Percentiles rank a stretch among this genome's conserved stretches.
phyloP scores from a whole-genome alignment of 2,113 vertebrate genomes.

The Cebus imitator region DNA sequence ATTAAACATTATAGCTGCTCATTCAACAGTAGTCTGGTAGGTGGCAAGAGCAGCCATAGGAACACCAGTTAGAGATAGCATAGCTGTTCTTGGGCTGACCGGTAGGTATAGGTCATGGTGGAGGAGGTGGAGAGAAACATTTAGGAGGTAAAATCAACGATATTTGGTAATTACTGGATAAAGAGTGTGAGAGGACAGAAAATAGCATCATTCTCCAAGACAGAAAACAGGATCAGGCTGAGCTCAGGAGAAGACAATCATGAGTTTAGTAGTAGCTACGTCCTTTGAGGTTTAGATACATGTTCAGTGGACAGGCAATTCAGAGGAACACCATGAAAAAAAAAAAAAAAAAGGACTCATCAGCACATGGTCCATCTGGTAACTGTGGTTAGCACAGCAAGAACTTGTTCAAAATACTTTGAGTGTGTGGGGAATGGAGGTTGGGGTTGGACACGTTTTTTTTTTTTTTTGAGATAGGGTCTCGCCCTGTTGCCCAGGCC shows the following conservation, averaged over 20 bases:
- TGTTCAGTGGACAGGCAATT: neutral
- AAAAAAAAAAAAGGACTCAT: neutral
- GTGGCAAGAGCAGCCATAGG: neutral
- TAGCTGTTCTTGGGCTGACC: neutral
- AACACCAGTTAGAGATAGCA: neutral
- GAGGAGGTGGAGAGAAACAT: neutral
- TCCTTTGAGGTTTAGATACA: neutral
- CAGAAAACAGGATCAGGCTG: neutral
- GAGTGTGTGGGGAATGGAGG: too few relatives aligned
- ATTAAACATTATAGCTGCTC: neutral
- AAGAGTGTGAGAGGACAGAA: neutral
- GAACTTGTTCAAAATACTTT: slow-evolving; percentile 7
- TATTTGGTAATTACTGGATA: neutral
- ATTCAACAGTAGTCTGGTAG: neutral
- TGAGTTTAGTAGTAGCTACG: neutral
- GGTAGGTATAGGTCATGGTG: neutral
- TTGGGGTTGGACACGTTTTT: neutral
- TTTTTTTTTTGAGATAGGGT: too few relatives aligned
- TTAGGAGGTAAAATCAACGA: neutral
- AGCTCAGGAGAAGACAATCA: neutral
- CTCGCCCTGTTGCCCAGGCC: neutral
- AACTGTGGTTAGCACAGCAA: neutral
- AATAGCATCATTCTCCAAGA: neutral
- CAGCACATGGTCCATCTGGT: neutral
- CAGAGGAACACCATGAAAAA: neutral